Conservation (phyloP, 2,888 invertebrate species). For the Syrista parreyssii region DNA sequence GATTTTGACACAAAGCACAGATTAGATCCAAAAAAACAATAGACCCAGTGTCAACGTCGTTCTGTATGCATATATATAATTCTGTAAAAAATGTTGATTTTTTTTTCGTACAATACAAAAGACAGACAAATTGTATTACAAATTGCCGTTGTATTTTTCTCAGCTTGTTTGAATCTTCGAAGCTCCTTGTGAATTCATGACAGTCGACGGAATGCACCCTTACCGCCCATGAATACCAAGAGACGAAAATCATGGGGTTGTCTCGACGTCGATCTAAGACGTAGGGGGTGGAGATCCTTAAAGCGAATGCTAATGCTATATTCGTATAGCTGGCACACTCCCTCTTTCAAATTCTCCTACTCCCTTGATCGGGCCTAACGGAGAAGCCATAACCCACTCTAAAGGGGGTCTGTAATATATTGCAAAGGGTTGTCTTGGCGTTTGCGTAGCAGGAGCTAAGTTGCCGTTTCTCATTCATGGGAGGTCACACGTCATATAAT, state of each 20-base stretch:
- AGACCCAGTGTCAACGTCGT: not conserved
- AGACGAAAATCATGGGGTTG: constrained; percentile 29
- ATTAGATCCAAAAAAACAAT: not conserved
- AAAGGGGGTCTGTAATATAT: constrained; percentile 31
- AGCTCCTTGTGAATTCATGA: not conserved
- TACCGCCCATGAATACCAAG: constrained; percentile 33
- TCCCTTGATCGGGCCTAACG: not conserved
- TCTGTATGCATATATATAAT: too few species aligned
- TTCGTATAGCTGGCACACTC: not conserved
- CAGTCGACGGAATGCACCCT: constrained; percentile 8
- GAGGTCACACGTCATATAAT: constrained; percentile 17
- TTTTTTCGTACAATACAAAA: not conserved
- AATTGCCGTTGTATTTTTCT: not conserved
- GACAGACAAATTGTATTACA: not conserved
- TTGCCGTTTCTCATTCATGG: constrained; percentile 40
- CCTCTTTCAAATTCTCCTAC: constrained; percentile 24
- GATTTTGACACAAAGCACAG: not conserved
- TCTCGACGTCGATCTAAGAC: constrained; percentile 21
- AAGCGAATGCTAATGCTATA: not conserved
- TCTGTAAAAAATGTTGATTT: not conserved
- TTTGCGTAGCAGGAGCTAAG: constrained; percentile 26
- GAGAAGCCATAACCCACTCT: not conserved
- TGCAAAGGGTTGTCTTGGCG: constrained; percentile 42
- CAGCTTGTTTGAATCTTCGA: not conserved
- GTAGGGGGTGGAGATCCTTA: not conserved